These are phyloP conservation scores for Protophormia terraenovae DNA, from an alignment of 2,888 invertebrate genomes.

Conservation along the genomic window DNA sequence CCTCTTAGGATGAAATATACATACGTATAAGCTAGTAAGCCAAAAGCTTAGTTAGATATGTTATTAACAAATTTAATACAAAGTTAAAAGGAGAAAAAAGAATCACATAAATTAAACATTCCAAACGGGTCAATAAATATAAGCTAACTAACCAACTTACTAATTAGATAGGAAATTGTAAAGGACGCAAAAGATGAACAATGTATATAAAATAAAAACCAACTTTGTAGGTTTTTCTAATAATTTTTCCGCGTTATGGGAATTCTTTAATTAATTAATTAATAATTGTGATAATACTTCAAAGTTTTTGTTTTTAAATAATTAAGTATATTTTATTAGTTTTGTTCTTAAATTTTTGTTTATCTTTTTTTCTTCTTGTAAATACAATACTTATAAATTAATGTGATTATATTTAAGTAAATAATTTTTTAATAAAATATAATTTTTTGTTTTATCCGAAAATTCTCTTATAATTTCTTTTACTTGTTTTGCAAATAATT, in stretches of 20 bases:
- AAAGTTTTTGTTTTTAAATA: constrained; percentile 30
- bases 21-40: constrained; percentile 69
- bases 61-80: background rate
- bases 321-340: constrained; percentile 49
- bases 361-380: constrained; percentile 39
- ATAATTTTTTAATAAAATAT: constrained; percentile 55
- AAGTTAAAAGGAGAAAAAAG: too few relatives aligned
- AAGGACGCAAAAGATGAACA: background rate
- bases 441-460: constrained; percentile 38
- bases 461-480: background rate
- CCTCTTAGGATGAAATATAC: background rate
- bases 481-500: constrained; percentile 31
- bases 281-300: constrained; percentile 54
- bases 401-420: constrained; percentile 57
- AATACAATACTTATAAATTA: constrained; percentile 58
- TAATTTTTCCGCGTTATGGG: background rate
- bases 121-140: constrained; percentile 35
- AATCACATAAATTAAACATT: background rate
- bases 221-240: background rate
- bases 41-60: constrained; percentile 69
- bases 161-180: constrained; percentile 1
- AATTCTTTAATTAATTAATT: background rate
- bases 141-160: constrained; percentile 20
- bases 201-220: background rate
- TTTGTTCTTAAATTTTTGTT: constrained; percentile 42